Percentiles rank a stretch among this genome's conserved stretches.
Evolutionary conservation across 2,888 invertebrate species (phyloP).

Genomic region (Steinernema scapterisci): DNA sequence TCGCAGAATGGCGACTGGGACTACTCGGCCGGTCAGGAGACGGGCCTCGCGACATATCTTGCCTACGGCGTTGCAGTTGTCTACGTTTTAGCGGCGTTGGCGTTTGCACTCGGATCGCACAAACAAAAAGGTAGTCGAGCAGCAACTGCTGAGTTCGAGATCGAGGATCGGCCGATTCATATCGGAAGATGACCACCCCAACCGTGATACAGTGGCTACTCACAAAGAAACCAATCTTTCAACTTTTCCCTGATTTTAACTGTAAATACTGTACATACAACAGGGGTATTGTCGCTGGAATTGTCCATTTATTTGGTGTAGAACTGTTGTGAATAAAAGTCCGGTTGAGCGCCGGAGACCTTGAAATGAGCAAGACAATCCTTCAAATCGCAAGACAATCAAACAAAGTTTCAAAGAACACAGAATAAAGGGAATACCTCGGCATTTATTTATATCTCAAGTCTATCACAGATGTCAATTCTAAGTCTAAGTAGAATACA

Average conservation of each 20-base stretch:
- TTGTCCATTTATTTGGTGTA: background rate
- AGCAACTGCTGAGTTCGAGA: constrained; percentile 64
- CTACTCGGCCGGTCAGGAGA: constrained; percentile 51
- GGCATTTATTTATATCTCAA: constrained; percentile 15
- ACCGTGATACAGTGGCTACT: background rate
- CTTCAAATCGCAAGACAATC: too few relatives aligned
- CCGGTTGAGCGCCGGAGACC: too few relatives aligned
- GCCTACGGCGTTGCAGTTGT: constrained; percentile 49
- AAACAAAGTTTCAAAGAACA: too few relatives aligned
- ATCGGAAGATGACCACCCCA: constrained; percentile 46
- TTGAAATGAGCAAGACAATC: too few relatives aligned
- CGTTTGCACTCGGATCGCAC: constrained; percentile 56
- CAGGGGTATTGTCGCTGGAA: background rate
- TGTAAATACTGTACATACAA: constrained; percentile 27
- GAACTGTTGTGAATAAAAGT: constrained; percentile 10
- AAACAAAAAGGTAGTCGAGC: constrained; percentile 65
- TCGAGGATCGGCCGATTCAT: constrained; percentile 62
- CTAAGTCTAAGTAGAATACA: constrained; percentile 27
- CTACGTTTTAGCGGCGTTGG: constrained; percentile 51
- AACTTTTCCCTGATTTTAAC: background rate
- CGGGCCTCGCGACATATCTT: constrained; percentile 42
- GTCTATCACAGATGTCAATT: constrained; percentile 24
- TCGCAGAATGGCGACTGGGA: constrained; percentile 49
- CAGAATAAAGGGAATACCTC: background rate
- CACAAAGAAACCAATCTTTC: background rate